Percentiles rank a stretch among this genome's conserved stretches.
Conservation (phyloP, 2,888 invertebrate genomes). For the Diplazon laetatorius region DNA sequence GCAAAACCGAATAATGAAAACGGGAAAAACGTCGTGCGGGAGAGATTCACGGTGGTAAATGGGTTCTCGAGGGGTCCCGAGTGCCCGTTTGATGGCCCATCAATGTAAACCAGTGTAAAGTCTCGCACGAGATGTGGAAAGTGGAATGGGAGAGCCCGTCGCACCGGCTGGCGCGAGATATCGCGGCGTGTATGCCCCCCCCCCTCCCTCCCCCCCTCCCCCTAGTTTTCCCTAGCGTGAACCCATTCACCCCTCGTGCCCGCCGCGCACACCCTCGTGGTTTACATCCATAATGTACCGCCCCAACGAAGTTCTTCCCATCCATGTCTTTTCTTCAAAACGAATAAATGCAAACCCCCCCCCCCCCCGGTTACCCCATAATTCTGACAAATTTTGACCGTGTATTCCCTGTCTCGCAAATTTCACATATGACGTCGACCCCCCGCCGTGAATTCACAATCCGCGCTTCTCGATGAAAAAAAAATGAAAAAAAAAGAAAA, state of each 20-base stretch:
- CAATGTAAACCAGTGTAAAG: slow-evolving; percentile 79
- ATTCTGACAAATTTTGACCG: slow-evolving; percentile 2
- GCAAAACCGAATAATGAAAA: slow-evolving; percentile 30
- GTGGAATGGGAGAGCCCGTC: slow-evolving; percentile 44
- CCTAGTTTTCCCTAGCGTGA: slow-evolving; percentile 56
- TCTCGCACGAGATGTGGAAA: slow-evolving; percentile 63
- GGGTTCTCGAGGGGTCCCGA: slow-evolving; percentile 73
- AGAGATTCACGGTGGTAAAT: slow-evolving; percentile 69
- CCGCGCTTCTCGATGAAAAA: not conserved
- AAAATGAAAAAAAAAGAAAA: too few species aligned
- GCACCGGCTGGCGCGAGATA: slow-evolving; percentile 63
- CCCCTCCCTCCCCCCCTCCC: too few species aligned
- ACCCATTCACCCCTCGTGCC: slow-evolving; percentile 22
- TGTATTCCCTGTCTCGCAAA: not conserved
- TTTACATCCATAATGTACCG: slow-evolving; percentile 62
- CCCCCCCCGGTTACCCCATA: too few species aligned
- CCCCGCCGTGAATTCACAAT: slow-evolving; percentile 6
- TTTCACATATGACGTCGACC: slow-evolving; percentile 9
- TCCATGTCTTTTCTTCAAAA: slow-evolving; percentile 4
- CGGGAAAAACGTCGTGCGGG: slow-evolving; percentile 30
- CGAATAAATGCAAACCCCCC: slow-evolving; percentile 2
- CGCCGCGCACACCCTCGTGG: slow-evolving; percentile 48
- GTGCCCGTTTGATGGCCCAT: slow-evolving; percentile 77
- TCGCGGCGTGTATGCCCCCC: slow-evolving; percentile 55
- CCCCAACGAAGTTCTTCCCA: slow-evolving; percentile 6